Evolutionary conservation across 2,888 invertebrate genomes (phyloP), one percentile per base, ranked within the genome.

Genomic region (Terebella lapidaria): DNA sequence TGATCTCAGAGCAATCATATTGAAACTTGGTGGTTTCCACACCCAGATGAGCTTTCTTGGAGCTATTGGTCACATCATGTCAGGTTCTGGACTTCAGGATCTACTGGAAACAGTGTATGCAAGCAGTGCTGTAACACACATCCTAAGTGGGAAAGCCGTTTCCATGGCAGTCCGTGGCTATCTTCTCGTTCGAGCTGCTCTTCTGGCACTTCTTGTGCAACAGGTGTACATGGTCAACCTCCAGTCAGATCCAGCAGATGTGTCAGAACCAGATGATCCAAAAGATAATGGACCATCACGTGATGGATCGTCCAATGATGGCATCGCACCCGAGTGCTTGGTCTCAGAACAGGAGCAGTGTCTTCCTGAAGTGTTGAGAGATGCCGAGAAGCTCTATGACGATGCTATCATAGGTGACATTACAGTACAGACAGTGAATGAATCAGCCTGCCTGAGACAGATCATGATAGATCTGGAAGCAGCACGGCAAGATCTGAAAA

Each of bases 61-160:
- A n/a, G 61, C 60, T 46, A 70, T 67, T 28, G 70, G 70, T n/a
- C 59, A 57, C 42, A 20, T 65, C 22, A 70, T 70, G 65, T 56
- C 42, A 30, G 60, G 65, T 5, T 58, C 63, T 51, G 69, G 68
- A 4, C 56, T 69, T 25, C 42, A 63, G 54, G 67, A 70, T 55
- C 35, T 68, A 2, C 56, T 70, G 20, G 60, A 55, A 29, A 49
- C 55, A 26, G 59, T 62, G 24, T 64, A 64, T 61, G 67, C 67
- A 25, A 18, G 27, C 24, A 64, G 66, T 54, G 60, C 64, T 5
- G 63, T 68, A 10, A 27, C 56, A 5, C 66, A 67, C 24, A 67
- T 68, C 57, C 57, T 69, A 20, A 56, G 30, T 58, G 65, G 68
- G 10, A 69, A 69, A 28, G 63, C 64, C 26, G 49, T 61, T 26